phyloP scores from a whole-genome alignment of 2,113 vertebrate genomes.

The Cygnus buccinator region DNA sequence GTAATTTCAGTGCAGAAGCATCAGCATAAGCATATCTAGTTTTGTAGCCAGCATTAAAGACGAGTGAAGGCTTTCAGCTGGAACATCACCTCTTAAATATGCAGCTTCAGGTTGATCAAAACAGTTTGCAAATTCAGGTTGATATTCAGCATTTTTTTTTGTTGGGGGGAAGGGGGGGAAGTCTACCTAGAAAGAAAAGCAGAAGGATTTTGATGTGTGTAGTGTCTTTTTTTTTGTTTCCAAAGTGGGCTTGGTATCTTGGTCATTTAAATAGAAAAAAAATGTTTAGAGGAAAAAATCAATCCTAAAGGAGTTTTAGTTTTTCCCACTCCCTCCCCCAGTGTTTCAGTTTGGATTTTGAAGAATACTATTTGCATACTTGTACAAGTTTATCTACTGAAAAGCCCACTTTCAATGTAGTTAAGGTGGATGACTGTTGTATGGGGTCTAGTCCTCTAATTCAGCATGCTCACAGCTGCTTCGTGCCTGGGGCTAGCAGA shows the following conservation, averaged over 20 bases:
- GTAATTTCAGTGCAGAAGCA: neutral
- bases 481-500: neutral
- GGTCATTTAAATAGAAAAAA: neutral
- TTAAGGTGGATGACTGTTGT: neutral
- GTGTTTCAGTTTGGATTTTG: neutral
- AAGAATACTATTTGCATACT: neutral
- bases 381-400: neutral
- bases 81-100: conserved; percentile 56
- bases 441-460: neutral
- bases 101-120: conserved; percentile 50
- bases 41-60: conserved; percentile 13
- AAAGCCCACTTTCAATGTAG: neutral
- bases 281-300: neutral
- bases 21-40: conserved; percentile 39
- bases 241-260: neutral
- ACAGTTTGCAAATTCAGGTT: conserved; percentile 55
- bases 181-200: conserved; percentile 68
- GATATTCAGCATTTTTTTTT: conserved; percentile 13
- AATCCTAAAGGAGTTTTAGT: neutral
- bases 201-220: conserved; percentile 24
- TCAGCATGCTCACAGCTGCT: neutral
- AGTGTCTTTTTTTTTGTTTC: neutral
- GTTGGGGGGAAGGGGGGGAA: neutral
- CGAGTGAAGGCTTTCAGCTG: conserved; percentile 25
- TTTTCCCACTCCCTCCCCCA: fast-evolving